A percentile compares a stretch with the other conserved stretches of the same genome.
Conservation (phyloP, 2,888 invertebrate genomes). For the Encarsia formosa region DNA sequence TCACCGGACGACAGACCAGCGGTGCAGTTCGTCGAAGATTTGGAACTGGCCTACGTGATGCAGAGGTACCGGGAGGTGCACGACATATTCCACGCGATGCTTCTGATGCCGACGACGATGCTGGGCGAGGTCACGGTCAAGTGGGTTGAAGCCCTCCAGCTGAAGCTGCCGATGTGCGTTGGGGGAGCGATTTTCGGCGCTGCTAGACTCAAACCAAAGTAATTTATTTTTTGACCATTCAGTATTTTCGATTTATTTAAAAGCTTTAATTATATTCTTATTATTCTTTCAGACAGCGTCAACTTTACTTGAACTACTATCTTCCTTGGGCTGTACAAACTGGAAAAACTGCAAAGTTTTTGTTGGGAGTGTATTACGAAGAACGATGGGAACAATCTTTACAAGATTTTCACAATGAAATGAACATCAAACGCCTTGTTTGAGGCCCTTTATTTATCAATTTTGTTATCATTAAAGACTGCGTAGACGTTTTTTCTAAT, state of each 20-base stretch:
- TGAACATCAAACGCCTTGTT: slow-evolving; percentile 62
- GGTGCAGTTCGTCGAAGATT: slow-evolving; percentile 88
- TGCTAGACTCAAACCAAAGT: slow-evolving; percentile 64
- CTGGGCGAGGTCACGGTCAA: slow-evolving; percentile 89
- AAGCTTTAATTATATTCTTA: not conserved
- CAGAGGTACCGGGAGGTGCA: slow-evolving; percentile 96
- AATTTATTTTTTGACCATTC: not conserved
- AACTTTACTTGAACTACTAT: slow-evolving; percentile 70
- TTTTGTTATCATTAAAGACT: no score
- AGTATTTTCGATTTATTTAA: not conserved
- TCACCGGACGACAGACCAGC: slow-evolving; percentile 87
- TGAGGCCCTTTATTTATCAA: no score
- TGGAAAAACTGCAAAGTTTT: slow-evolving; percentile 69
- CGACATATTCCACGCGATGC: slow-evolving; percentile 86
- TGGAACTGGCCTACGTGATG: slow-evolving; percentile 91
- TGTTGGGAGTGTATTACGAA: slow-evolving; percentile 89
- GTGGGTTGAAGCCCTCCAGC: slow-evolving; percentile 97
- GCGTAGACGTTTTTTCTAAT: no score
- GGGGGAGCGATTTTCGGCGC: slow-evolving; percentile 92
- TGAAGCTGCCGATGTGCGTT: slow-evolving; percentile 92
- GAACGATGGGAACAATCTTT: slow-evolving; percentile 89
- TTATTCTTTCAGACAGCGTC: slow-evolving; percentile 61
- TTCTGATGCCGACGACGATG: slow-evolving; percentile 94
- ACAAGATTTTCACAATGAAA: slow-evolving; percentile 72
- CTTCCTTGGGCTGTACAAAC: slow-evolving; percentile 84